These are phyloP conservation scores for Brachionus calyciflorus DNA, from an alignment of 1,140 invertebrate genomes.

Conservation along the genomic window DNA sequence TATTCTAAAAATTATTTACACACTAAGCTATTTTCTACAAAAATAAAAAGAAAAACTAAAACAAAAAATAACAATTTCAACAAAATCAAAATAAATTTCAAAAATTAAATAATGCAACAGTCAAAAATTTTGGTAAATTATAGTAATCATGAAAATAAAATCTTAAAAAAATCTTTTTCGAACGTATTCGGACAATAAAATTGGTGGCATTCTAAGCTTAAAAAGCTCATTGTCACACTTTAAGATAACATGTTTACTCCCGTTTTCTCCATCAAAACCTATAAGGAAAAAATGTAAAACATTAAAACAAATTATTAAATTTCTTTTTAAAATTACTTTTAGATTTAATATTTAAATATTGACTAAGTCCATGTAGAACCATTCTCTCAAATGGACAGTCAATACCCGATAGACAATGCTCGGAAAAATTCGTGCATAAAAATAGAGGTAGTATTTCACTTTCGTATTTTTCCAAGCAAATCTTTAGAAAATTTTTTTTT, in stretches of 20 bases:
- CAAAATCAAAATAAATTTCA: background rate
- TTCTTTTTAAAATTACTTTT: slow-evolving; percentile 4
- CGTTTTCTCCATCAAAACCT: slow-evolving; percentile 1
- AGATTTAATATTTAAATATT: slow-evolving; percentile 45
- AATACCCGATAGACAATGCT: background rate
- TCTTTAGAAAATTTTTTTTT: background rate
- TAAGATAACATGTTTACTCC: background rate
- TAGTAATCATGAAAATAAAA: too few relatives aligned
- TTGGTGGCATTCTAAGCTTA: background rate
- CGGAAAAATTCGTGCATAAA: background rate
- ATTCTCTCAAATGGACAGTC: slow-evolving; percentile 23
- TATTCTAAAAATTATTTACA: too few relatives aligned
- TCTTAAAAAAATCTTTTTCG: background rate
- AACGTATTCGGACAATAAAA: slow-evolving; percentile 23
- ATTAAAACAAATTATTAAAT: background rate
- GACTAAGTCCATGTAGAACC: slow-evolving; percentile 31
- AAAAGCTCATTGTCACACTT: background rate
- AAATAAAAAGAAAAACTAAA: too few relatives aligned
- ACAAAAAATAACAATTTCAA: too few relatives aligned
- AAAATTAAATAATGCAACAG: background rate
- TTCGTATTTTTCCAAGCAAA: slow-evolving; percentile 6
- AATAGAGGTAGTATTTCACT: background rate
- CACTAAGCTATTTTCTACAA: too few relatives aligned
- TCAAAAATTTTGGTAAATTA: background rate
- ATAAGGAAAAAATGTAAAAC: background rate